phyloP scores from a whole-genome alignment of 2,797 vertebrate genomes.

The Ibycter americanus region DNA sequence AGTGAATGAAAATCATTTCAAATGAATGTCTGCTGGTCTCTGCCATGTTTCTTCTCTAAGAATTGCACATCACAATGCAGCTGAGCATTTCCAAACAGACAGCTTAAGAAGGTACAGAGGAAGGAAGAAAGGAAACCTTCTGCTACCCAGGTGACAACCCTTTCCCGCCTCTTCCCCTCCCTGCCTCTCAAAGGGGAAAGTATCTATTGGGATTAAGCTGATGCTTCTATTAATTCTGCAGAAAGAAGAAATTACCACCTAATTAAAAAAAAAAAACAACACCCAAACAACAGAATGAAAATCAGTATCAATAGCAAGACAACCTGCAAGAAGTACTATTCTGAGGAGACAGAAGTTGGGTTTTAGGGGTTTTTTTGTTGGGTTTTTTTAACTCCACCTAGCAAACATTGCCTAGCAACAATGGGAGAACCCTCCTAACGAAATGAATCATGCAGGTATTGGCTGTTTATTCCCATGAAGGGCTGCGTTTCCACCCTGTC shows the following conservation, averaged over 20 bases:
- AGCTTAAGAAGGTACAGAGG: slow-evolving; percentile 9
- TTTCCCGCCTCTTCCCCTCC: neutral
- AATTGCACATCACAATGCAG: slow-evolving; percentile 21
- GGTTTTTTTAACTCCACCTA: slow-evolving; percentile 12
- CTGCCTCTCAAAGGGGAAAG: neutral
- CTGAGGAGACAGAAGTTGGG: neutral
- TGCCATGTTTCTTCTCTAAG: slow-evolving; percentile 58
- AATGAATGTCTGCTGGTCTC: slow-evolving; percentile 76
- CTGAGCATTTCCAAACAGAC: slow-evolving; percentile 24
- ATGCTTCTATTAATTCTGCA: neutral
- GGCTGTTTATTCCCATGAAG: slow-evolving; percentile 65
- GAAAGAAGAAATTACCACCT: neutral
- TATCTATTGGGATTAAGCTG: neutral
- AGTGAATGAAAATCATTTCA: slow-evolving; percentile 72
- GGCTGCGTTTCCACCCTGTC: slow-evolving; percentile 68
- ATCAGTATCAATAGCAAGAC: neutral
- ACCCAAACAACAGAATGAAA: neutral
- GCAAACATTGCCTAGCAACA: slow-evolving; percentile 52
- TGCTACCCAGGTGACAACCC: neutral
- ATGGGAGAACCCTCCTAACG: slow-evolving; percentile 27
- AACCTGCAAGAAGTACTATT: neutral
- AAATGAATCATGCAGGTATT: slow-evolving; percentile 60
- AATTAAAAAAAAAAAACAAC: neutral
- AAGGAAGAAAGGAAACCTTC: neutral
- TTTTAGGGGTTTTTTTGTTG: neutral